Base-by-base conservation (phyloP, 2,113 vertebrate genomes). In the Phyllostomus hastatus region DNA sequence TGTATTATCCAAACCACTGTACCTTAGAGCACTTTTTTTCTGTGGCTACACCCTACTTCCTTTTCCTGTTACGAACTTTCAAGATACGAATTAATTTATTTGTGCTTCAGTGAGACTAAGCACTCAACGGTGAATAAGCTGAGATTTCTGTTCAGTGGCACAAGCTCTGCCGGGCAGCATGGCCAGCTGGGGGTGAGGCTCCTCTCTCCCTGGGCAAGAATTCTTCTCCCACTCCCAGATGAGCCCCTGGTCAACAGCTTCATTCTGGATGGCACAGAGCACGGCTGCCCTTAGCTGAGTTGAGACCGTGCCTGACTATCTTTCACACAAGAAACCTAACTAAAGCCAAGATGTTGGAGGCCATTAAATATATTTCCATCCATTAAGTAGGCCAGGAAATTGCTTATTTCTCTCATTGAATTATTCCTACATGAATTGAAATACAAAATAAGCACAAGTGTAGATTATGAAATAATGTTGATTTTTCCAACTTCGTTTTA, bases 51-150 rank as follows among this genome's bases (percentile, higher is more conserved):
- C 57, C 76, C 82, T 67, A 20, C 43, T 80, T 97, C 94, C 96
- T 81, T 80, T 92, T 95, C 88, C 95, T 93, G 91, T 61, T 95
- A 61, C 10, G 7, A 64, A 31, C 87, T 95, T 98, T 94, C 66
- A 88, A 92, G 90, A 84, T 78, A 89, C 80, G 95, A 73, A 97
- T 89, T 90, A 79, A 96, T 97, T 96, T 54, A 85, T 97, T 41
- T 0, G 0, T 87, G 95, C 94, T 90, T 94, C 35, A 0, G 69
- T 90, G 94, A 95, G 85, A 92, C 73, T 91, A 33, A 76, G 64
- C 80, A 87, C 90, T 93, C 67, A 84, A 83, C 46, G 46, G 82
- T 95, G 88, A 89, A 84, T 97, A 95, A 95, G 48, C 52, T 59
- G 67, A 38, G 95, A 94, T 35, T 4, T 26, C 87, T 91, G 35